phyloP scores from a whole-genome alignment of 2,888 invertebrate genomes.

The Cinara cedri region DNA sequence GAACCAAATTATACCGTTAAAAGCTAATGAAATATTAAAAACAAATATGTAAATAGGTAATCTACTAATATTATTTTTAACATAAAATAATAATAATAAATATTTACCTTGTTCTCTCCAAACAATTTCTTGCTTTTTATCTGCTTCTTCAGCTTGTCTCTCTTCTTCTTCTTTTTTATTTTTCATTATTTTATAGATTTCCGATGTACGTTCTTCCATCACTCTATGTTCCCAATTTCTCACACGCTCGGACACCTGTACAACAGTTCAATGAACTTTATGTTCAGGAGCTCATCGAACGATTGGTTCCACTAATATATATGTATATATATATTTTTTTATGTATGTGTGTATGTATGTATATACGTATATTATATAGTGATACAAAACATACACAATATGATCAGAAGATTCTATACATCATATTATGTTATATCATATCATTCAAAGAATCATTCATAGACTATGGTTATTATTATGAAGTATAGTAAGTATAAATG shows the following conservation, averaged over 20 bases:
- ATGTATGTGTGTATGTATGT: not conserved
- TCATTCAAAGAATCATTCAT: constrained; percentile 30
- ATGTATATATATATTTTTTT: not conserved
- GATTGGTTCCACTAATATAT: constrained; percentile 44
- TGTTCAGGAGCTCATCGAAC: constrained; percentile 37
- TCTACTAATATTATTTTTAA: too few species aligned
- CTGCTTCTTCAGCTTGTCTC: constrained; percentile 69
- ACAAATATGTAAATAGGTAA: too few species aligned
- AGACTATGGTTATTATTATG: constrained; percentile 20
- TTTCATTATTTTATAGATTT: constrained; percentile 70
- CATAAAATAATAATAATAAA: too few species aligned
- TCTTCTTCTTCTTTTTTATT: constrained; percentile 67
- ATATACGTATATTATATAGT: not conserved
- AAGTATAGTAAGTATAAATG: constrained; percentile 16
- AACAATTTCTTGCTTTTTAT: constrained; percentile 68
- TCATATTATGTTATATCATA: constrained; percentile 19
- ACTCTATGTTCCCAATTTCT: constrained; percentile 74
- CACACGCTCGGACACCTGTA: constrained; percentile 68
- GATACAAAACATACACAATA: constrained; percentile 32
- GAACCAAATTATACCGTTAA: too few species aligned
- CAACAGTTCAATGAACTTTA: constrained; percentile 52
- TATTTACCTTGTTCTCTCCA: constrained; percentile 72
- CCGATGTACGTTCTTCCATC: constrained; percentile 71
- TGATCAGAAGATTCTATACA: constrained; percentile 25
- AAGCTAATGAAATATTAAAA: too few species aligned